A percentile compares a stretch with the other conserved stretches of the same genome.
Conservation (phyloP, 1,140 invertebrate genomes). For the Drosophila quadrilineata region DNA sequence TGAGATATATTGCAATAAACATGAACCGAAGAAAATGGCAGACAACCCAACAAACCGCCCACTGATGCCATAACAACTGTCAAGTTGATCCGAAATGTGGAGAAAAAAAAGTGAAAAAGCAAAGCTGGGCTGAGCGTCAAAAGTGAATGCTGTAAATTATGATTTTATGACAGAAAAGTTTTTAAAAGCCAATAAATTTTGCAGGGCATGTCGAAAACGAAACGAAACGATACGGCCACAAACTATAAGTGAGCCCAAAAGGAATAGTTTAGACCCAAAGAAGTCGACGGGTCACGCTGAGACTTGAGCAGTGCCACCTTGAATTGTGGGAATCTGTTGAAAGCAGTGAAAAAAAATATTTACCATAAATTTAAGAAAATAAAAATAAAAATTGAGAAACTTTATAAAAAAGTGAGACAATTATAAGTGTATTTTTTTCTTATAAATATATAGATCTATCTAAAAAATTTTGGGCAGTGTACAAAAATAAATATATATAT, state of each 20-base stretch:
- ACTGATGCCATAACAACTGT: constrained; percentile 46
- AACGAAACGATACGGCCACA: constrained; percentile 12
- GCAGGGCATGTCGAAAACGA: constrained; percentile 18
- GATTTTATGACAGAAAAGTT: constrained; percentile 73
- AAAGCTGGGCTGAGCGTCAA: constrained; percentile 26
- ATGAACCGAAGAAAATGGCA: background rate
- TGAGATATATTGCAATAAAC: constrained; percentile 19
- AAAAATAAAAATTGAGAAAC: background rate
- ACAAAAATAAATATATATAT: background rate
- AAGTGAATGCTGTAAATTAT: constrained; percentile 78
- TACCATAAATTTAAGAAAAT: too few relatives aligned
- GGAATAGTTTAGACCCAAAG: constrained; percentile 25
- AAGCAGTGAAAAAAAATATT: constrained; percentile 18
- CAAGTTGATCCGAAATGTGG: constrained; percentile 53
- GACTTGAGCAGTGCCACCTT: constrained; percentile 16
- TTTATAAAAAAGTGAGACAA: constrained; percentile 1
- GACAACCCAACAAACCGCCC: constrained; percentile 17
- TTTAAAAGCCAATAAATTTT: constrained; percentile 72
- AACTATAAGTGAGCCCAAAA: constrained; percentile 11
- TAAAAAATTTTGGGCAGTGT: too few relatives aligned
- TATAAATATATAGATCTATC: too few relatives aligned
- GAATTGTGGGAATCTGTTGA: constrained; percentile 25
- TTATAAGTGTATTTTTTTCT: too few relatives aligned
- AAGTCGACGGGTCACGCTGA: constrained; percentile 19
- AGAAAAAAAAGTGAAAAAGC: too few relatives aligned